phyloP scores from a whole-genome alignment of 64 coral and sea anemone genomes.

The Cladopsammia gracilis region DNA sequence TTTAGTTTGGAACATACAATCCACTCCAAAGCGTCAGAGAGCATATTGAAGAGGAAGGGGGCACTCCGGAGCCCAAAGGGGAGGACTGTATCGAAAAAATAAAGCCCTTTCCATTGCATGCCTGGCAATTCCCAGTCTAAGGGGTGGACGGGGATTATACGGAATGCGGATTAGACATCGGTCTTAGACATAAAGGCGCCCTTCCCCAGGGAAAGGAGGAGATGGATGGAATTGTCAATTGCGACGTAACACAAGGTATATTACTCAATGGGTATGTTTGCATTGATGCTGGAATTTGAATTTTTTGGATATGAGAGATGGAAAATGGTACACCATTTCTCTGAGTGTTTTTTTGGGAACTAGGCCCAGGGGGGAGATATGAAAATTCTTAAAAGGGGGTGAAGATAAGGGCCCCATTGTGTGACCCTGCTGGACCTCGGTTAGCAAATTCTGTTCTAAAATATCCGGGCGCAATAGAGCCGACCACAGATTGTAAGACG shows the following conservation, averaged over 20 bases:
- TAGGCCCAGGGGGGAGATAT: constrained; percentile 8
- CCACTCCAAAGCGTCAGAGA: constrained; percentile 30
- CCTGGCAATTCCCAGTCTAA: constrained; percentile 26
- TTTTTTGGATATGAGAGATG: constrained; percentile 3
- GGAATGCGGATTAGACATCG: constrained; percentile 10
- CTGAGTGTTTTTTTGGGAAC: constrained; percentile 54
- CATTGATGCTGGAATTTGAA: neutral
- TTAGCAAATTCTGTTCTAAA: neutral
- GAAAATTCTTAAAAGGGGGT: constrained; percentile 19
- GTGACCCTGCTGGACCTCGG: constrained; percentile 2
- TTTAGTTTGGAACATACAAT: neutral
- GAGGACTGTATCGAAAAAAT: constrained; percentile 20
- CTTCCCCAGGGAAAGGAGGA: neutral
- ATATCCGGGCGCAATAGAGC: neutral
- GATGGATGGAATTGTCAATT: neutral
- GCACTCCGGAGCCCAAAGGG: too few relatives aligned
- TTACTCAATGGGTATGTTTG: neutral
- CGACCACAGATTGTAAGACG: neutral
- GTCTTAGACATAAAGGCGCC: constrained; percentile 34
- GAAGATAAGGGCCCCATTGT: constrained; percentile 14
- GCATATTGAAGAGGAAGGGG: constrained; percentile 6
- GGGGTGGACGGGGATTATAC: constrained; percentile 38
- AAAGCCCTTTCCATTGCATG: constrained; percentile 19
- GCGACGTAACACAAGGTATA: constrained; percentile 6
- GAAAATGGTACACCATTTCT: constrained; percentile 37